Evolutionary conservation across 2,113 vertebrate genomes (phyloP), one percentile per base, ranked within the genome.

Genomic region (Alouatta palliata): DNA sequence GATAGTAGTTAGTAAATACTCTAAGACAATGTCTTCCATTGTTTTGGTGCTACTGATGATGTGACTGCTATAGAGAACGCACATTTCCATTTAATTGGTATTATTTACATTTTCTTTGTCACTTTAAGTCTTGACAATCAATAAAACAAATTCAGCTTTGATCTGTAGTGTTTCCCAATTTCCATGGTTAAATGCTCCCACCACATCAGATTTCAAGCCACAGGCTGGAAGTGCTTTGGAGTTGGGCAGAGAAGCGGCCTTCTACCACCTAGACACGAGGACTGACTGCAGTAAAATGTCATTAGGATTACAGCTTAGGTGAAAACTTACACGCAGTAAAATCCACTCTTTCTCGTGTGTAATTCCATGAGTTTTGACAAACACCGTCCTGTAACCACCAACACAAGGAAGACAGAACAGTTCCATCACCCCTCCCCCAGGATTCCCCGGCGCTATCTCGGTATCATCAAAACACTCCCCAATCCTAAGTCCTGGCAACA

Each of bases 51-150:
- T 47, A 30, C 25, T 49, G 54, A 86, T 8, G 40, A 52, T 27
- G 32, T 37, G 14, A 61, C 14, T 6, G 3, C 54, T 13, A 66
- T 6, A 37, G 77, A 54, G 49, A 80, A 73, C 47, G 45, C 1
- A 64, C 40, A 43, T 90, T 6, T 17, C 81, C 45, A 32, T 87
- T 88, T 95, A 85, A 86, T 49, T 30, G 40, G 66, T 68, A 83
- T 47, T 40, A 64, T 56, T 45, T 85, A 73, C 61, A 37, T 81
- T 91, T 87, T 94, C 75, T 80, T 86, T 40, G 54, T 58, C 45
- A 37, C 37, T 47, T 86, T 54, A 90, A 91, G 12, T 87, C 88
- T 77, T 92, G 52, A 95, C 45, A 47, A 58, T 94, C 66, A 81
- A 71, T 49, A 83, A 70, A 80, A 94, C 52, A 88, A 66, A 54